Conservation (phyloP, 1,140 invertebrate species). For the Adelges cooleyi region DNA sequence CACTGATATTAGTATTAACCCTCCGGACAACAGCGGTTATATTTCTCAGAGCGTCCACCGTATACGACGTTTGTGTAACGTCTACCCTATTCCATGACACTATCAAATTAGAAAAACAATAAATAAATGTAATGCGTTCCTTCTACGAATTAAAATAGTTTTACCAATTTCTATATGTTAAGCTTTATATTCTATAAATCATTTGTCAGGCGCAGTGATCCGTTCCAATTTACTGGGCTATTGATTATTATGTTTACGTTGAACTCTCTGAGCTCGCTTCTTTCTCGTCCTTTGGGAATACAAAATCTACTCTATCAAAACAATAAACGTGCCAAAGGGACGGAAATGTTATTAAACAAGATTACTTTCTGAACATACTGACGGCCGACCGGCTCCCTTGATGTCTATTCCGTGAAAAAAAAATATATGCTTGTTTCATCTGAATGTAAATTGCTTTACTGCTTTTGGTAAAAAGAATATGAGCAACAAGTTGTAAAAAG, state of each 20-base stretch:
- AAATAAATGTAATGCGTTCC: too few species aligned
- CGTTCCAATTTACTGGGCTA: conserved; percentile 3
- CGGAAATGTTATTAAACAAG: not conserved
- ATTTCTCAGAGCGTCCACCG: too few species aligned
- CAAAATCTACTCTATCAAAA: conserved; percentile 19
- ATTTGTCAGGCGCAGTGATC: not conserved
- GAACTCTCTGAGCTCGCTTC: not conserved
- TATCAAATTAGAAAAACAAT: too few species aligned
- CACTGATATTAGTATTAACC: too few species aligned
- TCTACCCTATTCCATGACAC: too few species aligned
- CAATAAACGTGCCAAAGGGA: conserved; percentile 20
- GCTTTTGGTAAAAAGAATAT: not conserved
- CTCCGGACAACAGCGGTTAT: too few species aligned
- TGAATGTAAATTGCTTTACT: conserved; percentile 23
- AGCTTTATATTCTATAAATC: too few species aligned
- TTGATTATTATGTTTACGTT: not conserved
- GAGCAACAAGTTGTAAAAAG: conserved; percentile 10
- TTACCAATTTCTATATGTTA: too few species aligned
- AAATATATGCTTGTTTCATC: conserved; percentile 21
- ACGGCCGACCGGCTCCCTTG: conserved; percentile 18
- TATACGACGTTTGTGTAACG: too few species aligned
- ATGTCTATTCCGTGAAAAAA: conserved; percentile 19
- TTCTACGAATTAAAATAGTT: too few species aligned
- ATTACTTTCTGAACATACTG: conserved; percentile 13
- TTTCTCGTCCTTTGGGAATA: not conserved